Evolutionary conservation across 2,797 vertebrate genomes (phyloP).

Genomic region (Podargus strigoides): DNA sequence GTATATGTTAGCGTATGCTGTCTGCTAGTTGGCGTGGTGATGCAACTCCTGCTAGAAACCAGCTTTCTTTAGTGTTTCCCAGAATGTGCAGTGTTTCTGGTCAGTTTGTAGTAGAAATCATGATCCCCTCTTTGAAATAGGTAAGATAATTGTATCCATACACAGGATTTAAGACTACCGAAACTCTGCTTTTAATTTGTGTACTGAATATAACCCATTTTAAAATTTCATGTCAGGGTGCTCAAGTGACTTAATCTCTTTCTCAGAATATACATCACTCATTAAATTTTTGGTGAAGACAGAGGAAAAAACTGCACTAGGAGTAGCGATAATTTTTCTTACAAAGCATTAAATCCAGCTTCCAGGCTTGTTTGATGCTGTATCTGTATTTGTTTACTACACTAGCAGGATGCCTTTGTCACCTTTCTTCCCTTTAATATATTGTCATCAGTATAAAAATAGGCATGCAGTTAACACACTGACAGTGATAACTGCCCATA

Average conservation of each 20-base stretch:
- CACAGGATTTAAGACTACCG: neutral
- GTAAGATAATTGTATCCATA: neutral
- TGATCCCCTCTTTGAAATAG: neutral
- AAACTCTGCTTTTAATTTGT: neutral
- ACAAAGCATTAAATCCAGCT: neutral
- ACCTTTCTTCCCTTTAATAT: neutral
- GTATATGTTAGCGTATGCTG: slow-evolving; percentile 65
- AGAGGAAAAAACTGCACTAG: neutral
- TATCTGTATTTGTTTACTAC: neutral
- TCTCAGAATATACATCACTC: neutral
- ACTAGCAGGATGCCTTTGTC: neutral
- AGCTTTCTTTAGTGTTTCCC: neutral
- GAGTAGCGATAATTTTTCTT: neutral
- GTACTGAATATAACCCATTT: neutral
- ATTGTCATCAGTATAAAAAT: neutral
- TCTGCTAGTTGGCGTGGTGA: neutral
- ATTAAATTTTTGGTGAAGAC: neutral
- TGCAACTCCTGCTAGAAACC: neutral
- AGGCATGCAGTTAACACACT: neutral
- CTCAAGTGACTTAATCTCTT: neutral
- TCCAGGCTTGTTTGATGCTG: neutral
- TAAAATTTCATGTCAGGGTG: neutral
- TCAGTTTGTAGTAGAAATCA: neutral
- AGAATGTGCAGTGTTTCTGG: neutral
- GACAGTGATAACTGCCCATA: neutral